These are phyloP conservation scores for Trididemnum nubilum DNA, from an alignment of 23 tunicate species.

Conservation along the genomic window DNA sequence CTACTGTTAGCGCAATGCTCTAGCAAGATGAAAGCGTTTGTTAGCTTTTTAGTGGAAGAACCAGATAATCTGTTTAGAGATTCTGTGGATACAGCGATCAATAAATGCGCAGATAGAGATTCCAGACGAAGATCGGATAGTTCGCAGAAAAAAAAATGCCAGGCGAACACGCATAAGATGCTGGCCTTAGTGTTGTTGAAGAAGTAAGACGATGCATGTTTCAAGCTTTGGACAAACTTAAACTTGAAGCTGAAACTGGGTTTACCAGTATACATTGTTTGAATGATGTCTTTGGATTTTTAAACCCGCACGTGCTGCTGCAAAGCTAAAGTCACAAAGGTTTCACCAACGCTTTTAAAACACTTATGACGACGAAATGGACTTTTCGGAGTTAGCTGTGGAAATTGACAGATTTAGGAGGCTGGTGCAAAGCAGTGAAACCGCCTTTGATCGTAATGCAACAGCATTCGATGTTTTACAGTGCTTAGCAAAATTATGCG, in stretches of 20 bases:
- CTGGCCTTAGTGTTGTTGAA: conserved; percentile 58
- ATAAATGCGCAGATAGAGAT: conserved; percentile 50
- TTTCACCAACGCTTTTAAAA: conserved; percentile 54
- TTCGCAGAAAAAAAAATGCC: too few species aligned
- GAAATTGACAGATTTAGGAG: too few species aligned
- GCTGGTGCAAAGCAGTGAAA: conserved; percentile 44
- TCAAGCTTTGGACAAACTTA: conserved; percentile 53
- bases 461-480: too few species aligned
- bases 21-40: conserved; percentile 59
- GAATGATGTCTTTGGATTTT: conserved; percentile 52
- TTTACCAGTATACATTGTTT: conserved; percentile 45
- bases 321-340: too few species aligned
- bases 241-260: conserved; percentile 55
- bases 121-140: conserved; percentile 58
- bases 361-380: conserved; percentile 44
- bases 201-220: conserved; percentile 56
- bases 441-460: conserved; percentile 43
- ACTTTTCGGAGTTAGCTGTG: conserved; percentile 57
- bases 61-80: conserved; percentile 51
- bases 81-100: conserved; percentile 49
- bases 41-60: conserved; percentile 60
- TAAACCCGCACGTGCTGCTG: conserved; percentile 52
- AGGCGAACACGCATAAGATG: too few species aligned
- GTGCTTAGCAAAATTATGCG: conserved; percentile 24
- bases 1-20: conserved; percentile 58